Evolutionary conservation across 1,140 invertebrate genomes (phyloP).

Genomic region (Heliconius nattereri): DNA sequence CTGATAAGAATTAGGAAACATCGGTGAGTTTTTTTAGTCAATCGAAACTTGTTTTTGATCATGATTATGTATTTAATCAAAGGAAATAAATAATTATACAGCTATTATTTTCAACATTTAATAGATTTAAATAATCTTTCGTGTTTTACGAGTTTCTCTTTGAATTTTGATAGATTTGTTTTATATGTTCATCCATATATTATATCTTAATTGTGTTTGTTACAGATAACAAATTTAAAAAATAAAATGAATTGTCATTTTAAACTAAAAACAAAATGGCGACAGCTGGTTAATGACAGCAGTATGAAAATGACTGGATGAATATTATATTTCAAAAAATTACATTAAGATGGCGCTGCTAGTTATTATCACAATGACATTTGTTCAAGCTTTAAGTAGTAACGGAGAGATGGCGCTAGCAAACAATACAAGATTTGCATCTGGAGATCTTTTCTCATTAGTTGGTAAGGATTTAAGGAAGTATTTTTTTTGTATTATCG

Average conservation of each 20-base stretch:
- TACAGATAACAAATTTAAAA: not conserved
- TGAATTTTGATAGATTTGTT: not conserved
- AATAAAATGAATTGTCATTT: not conserved
- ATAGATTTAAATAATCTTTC: not conserved
- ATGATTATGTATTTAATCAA: not conserved
- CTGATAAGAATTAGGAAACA: not conserved
- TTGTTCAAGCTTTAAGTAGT: conserved; percentile 40
- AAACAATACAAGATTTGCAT: conserved; percentile 66
- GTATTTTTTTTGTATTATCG: not conserved
- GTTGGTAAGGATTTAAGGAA: conserved; percentile 52
- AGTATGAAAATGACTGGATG: conserved; percentile 45
- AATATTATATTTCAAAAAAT: conserved; percentile 27
- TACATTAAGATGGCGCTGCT: conserved; percentile 60
- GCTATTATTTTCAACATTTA: not conserved
- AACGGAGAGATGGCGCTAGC: conserved; percentile 68
- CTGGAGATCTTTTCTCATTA: conserved; percentile 69
- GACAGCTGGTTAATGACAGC: conserved; percentile 46
- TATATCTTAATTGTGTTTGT: not conserved
- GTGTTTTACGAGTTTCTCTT: conserved; percentile 1
- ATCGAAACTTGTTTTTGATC: not conserved
- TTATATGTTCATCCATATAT: not conserved
- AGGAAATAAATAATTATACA: conserved; percentile 3
- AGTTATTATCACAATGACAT: conserved; percentile 47
- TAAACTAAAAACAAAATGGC: not conserved
- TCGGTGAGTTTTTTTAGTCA: not conserved